Evolutionary conservation across 2,888 invertebrate species (phyloP).

Genomic region (Slavum lentiscoides): DNA sequence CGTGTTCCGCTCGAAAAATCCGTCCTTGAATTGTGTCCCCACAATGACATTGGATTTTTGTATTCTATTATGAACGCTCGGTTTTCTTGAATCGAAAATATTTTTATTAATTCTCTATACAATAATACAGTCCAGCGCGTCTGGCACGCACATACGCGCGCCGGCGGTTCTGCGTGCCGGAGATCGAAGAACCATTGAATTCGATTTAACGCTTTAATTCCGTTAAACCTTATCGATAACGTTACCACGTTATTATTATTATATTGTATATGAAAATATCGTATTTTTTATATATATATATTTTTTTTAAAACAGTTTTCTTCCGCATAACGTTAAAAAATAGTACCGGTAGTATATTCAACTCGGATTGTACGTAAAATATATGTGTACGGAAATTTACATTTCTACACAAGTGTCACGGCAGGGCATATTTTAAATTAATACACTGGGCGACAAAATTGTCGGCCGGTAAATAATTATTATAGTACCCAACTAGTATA

Average conservation of each 20-base stretch:
- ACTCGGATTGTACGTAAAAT: too few species aligned
- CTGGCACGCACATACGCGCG: slow-evolving; percentile 8
- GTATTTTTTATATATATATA: background rate
- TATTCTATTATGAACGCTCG: slow-evolving; percentile 6
- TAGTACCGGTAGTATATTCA: too few species aligned
- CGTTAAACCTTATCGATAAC: slow-evolving; percentile 34
- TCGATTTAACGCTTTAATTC: slow-evolving; percentile 52
- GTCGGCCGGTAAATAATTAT: too few species aligned
- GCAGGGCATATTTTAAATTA: too few species aligned
- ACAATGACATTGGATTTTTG: slow-evolving; percentile 36
- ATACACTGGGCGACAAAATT: too few species aligned
- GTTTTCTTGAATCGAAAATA: slow-evolving; percentile 23
- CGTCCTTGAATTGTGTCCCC: slow-evolving; percentile 43
- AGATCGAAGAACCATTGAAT: slow-evolving; percentile 27
- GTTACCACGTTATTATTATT: background rate
- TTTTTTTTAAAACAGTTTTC: too few species aligned
- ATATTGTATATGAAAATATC: slow-evolving; percentile 12
- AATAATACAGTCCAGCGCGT: too few species aligned
- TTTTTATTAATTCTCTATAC: slow-evolving; percentile 7
- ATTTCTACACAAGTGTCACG: too few species aligned
- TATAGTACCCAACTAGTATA: too few species aligned
- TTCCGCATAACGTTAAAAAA: too few species aligned
- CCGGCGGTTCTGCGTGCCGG: too few species aligned
- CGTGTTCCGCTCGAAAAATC: slow-evolving; percentile 48
- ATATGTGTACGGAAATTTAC: too few species aligned